Percentiles rank a stretch among this genome's conserved stretches.
These are phyloP conservation scores for Rhynchophorus ferrugineus DNA, from an alignment of 1,140 invertebrate species.

Conservation along the genomic window DNA sequence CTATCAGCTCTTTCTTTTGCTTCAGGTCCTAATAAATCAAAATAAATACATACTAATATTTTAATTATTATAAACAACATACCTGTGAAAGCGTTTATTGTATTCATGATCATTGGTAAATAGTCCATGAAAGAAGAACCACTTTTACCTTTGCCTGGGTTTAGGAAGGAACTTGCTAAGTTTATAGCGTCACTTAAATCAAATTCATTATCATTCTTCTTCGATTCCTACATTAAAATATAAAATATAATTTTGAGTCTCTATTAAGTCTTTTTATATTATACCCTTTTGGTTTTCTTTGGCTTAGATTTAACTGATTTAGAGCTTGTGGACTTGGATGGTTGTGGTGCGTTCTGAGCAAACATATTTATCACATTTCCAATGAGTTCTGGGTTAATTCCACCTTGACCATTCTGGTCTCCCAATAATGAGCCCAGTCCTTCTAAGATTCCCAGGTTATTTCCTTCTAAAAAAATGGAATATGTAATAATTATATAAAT, in stretches of 20 bases:
- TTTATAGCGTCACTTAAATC: conserved; percentile 24
- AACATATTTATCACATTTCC: conserved; percentile 43
- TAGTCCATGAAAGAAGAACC: conserved; percentile 18
- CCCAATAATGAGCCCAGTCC: background rate
- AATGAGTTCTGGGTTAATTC: conserved; percentile 43
- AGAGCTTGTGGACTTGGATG: background rate
- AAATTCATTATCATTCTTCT: conserved; percentile 18
- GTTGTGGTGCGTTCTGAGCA: conserved; percentile 5
- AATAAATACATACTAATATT: background rate
- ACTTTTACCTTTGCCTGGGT: conserved; percentile 1
- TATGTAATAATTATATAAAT: background rate
- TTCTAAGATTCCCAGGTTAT: background rate
- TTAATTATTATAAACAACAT: background rate
- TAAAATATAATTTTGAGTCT: background rate
- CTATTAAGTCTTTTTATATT: background rate
- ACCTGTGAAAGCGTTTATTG: conserved; percentile 19
- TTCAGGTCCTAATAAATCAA: conserved; percentile 39
- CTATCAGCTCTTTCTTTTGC: conserved; percentile 48
- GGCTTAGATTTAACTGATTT: conserved; percentile 1
- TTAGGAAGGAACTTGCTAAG: conserved; percentile 14
- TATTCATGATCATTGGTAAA: conserved; percentile 21
- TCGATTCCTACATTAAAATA: conserved; percentile 5
- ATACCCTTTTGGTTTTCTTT: background rate
- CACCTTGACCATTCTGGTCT: conserved; percentile 2
- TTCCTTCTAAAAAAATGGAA: background rate